Evolutionary conservation across 2,113 vertebrate genomes (phyloP).

Genomic region (Pimephales promelas): DNA sequence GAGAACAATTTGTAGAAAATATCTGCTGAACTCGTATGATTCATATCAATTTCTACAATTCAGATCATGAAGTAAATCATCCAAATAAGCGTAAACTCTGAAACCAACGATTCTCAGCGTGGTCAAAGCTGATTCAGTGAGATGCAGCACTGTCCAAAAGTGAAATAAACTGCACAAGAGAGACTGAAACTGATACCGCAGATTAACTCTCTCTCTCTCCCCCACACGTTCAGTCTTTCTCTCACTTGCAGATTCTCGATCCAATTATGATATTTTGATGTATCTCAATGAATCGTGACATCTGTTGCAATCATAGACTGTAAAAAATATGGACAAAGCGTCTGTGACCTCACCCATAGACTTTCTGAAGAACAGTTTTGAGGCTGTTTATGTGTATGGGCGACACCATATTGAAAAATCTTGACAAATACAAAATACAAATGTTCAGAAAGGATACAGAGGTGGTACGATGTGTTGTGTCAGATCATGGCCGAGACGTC

Average conservation of each 20-base stretch:
- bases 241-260: background rate
- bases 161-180: background rate
- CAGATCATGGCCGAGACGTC: too few species aligned
- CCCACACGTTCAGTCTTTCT: background rate
- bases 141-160: background rate
- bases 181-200: background rate
- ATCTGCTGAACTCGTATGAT: background rate
- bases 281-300: background rate
- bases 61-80: background rate
- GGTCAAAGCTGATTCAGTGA: background rate
- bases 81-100: background rate
- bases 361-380: too few species aligned
- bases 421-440: too few species aligned
- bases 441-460: too few species aligned
- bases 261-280: slow-evolving; percentile 1
- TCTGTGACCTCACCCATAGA: too few species aligned
- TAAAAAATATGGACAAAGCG: too few species aligned
- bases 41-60: background rate
- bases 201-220: background rate
- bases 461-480: too few species aligned
- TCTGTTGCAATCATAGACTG: background rate
- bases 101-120: background rate
- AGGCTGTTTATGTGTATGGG: too few species aligned
- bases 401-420: too few species aligned
- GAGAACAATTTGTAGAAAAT: background rate